A percentile compares a stretch with the other conserved stretches of the same genome.
These are phyloP conservation scores for Ceratoteleas bidentatus DNA, from an alignment of 1,140 invertebrate species.

Conservation along the genomic window DNA sequence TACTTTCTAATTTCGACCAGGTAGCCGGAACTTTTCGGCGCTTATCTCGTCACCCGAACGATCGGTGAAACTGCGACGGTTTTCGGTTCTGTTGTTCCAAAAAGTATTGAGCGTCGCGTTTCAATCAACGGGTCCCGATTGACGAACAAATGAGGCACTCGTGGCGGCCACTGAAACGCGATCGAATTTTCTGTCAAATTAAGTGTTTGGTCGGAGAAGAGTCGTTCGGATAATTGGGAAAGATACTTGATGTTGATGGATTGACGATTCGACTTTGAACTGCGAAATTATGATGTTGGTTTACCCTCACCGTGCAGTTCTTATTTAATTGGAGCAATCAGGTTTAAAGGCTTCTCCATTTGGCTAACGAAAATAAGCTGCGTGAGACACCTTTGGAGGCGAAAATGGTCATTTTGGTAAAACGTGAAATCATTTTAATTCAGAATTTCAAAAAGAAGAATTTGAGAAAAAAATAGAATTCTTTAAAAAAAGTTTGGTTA, in stretches of 20 bases:
- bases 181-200: constrained; percentile 46
- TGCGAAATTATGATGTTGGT: constrained; percentile 41
- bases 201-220: constrained; percentile 39
- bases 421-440: too few species aligned
- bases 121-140: constrained; percentile 1
- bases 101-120: too few species aligned
- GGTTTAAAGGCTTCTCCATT: background rate
- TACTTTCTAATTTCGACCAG: background rate
- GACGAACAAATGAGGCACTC: constrained; percentile 7
- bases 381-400: too few species aligned
- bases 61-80: too few species aligned
- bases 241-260: constrained; percentile 50
- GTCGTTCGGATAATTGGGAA: constrained; percentile 44
- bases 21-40: too few species aligned
- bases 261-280: constrained; percentile 44
- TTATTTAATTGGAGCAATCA: constrained; percentile 29
- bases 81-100: too few species aligned
- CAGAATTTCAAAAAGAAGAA: too few species aligned
- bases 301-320: constrained; percentile 1
- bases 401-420: too few species aligned
- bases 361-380: too few species aligned
- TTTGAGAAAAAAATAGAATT: too few species aligned
- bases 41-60: too few species aligned
- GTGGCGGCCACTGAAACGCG: background rate
- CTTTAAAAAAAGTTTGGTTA: too few species aligned